Conservation (phyloP, 2,888 invertebrate species). For the Apantesis nais region DNA sequence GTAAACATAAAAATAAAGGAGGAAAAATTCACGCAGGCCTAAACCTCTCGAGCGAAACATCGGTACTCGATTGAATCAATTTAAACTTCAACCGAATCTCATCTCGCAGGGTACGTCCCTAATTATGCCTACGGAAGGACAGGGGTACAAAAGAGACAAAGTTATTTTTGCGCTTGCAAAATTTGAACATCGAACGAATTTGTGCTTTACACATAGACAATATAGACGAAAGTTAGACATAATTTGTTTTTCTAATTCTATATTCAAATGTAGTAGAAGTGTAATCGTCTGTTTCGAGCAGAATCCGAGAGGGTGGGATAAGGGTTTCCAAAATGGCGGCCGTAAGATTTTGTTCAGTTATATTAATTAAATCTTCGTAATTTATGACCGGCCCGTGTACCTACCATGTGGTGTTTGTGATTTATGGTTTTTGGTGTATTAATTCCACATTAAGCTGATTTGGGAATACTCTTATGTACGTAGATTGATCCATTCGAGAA, state of each 20-base stretch:
- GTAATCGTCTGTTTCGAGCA: constrained; percentile 82
- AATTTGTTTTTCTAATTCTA: constrained; percentile 35
- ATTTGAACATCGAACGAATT: constrained; percentile 41
- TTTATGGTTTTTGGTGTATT: constrained; percentile 77
- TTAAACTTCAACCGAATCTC: constrained; percentile 79
- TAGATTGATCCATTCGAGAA: constrained; percentile 10
- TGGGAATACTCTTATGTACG: constrained; percentile 36
- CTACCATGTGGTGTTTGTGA: constrained; percentile 75
- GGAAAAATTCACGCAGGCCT: constrained; percentile 52
- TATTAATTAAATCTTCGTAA: constrained; percentile 85
- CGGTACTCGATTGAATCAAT: constrained; percentile 83
- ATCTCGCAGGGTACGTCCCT: constrained; percentile 81
- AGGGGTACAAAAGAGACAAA: constrained; percentile 73
- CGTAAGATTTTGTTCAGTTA: constrained; percentile 83
- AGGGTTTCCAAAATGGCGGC: constrained; percentile 81
- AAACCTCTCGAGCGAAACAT: constrained; percentile 74
- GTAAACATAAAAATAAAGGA: constrained; percentile 51
- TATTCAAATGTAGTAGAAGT: constrained; percentile 64
- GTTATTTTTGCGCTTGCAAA: constrained; percentile 47
- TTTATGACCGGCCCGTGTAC: constrained; percentile 75
- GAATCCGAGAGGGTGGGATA: constrained; percentile 66
- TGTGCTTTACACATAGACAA: constrained; percentile 37
- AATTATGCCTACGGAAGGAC: constrained; percentile 82
- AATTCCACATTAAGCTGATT: constrained; percentile 60
- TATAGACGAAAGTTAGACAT: constrained; percentile 35